phyloP scores from a whole-genome alignment of 2,888 invertebrate genomes.

The Conus canariensis region DNA sequence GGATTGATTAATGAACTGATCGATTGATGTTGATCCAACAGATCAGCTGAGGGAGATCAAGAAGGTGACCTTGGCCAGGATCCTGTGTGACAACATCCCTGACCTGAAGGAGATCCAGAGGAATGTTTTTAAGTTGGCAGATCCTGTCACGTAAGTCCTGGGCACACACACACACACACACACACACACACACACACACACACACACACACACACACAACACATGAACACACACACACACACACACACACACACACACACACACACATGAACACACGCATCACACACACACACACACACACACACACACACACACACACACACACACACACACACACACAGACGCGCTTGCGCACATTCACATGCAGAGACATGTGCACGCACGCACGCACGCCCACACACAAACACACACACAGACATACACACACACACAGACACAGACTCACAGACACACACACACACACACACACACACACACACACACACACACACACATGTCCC shows the following conservation, averaged over 20 bases:
- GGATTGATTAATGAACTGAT: neutral
- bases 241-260: neutral
- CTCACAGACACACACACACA: no score
- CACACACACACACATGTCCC: neutral
- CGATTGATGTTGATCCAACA: neutral
- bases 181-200: neutral
- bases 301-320: no score
- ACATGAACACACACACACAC: no score
- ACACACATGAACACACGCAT: neutral
- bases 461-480: no score
- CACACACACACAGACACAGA: no score
- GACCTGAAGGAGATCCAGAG: neutral
- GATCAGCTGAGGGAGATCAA: constrained; percentile 34
- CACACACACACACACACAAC: neutral
- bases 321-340: no score
- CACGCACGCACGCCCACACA: no score
- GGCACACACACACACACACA: no score
- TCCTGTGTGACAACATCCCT: constrained; percentile 28
- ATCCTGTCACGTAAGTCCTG: no score
- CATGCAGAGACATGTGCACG: no score
- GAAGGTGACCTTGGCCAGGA: constrained; percentile 18
- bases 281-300: neutral
- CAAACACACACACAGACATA: no score
- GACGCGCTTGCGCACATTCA: no score
- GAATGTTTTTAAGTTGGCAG: neutral